These are phyloP conservation scores for Colletes latitarsis DNA, from an alignment of 1,140 invertebrate genomes.

Conservation along the genomic window DNA sequence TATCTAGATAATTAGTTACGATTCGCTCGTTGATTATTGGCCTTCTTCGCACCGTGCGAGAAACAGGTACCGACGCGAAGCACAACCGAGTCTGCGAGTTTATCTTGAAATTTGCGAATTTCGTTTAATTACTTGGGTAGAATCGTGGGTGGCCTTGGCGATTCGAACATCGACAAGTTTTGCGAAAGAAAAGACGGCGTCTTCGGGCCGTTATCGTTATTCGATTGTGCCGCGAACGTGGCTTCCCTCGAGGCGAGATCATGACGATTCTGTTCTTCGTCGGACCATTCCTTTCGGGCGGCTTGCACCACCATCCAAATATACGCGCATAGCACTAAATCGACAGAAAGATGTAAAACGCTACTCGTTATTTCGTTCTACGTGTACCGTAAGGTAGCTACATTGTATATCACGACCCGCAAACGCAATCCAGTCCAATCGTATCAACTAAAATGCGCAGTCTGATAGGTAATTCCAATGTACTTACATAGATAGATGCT, in stretches of 20 bases:
- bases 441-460: background rate
- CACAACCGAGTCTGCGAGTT: background rate
- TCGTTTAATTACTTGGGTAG: slow-evolving; percentile 26
- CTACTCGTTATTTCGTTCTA: background rate
- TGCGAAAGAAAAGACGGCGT: slow-evolving; percentile 74
- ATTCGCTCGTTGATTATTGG: background rate
- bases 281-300: slow-evolving; percentile 67
- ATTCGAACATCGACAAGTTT: slow-evolving; percentile 64
- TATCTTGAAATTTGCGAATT: background rate
- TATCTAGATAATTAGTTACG: slow-evolving; percentile 9
- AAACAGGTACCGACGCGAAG: background rate
- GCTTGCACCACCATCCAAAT: slow-evolving; percentile 74
- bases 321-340: slow-evolving; percentile 73
- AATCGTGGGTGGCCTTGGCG: slow-evolving; percentile 44
- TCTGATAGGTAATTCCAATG: background rate
- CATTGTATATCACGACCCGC: background rate
- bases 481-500: slow-evolving; percentile 75
- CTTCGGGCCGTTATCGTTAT: slow-evolving; percentile 67
- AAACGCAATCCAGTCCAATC: background rate
- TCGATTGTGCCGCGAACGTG: background rate
- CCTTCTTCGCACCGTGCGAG: background rate
- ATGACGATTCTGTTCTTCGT: background rate
- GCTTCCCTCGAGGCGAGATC: background rate
- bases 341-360: slow-evolving; percentile 27
- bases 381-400: background rate